Evolutionary conservation across 2,797 vertebrate species (phyloP).

Genomic region (Alfaro cultratus): DNA sequence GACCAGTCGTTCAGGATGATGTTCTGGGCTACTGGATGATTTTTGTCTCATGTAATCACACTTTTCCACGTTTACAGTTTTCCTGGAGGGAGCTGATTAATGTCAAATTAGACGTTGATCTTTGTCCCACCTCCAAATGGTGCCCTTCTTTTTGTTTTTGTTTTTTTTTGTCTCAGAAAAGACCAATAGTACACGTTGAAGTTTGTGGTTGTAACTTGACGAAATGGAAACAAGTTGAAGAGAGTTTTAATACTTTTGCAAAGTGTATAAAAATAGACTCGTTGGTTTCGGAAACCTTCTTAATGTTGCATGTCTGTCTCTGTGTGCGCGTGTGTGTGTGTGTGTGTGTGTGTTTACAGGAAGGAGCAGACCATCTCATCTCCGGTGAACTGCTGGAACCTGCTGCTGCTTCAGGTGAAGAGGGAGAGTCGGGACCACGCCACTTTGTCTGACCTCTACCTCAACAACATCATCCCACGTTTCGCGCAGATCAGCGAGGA

Average conservation of each 20-base stretch:
- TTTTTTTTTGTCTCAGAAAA: not conserved
- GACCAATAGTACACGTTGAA: not conserved
- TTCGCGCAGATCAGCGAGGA: slow-evolving; percentile 98
- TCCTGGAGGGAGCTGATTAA: not conserved
- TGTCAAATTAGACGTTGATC: not conserved
- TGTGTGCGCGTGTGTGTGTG: not conserved
- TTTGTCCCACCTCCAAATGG: not conserved
- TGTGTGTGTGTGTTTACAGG: slow-evolving; percentile 69
- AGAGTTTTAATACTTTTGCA: not conserved
- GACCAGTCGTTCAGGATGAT: not conserved
- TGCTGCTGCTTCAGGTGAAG: slow-evolving; percentile 95
- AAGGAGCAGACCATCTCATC: slow-evolving; percentile 95
- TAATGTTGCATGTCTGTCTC: not conserved
- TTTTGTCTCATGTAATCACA: not conserved
- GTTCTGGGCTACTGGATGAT: not conserved
- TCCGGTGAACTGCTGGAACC: slow-evolving; percentile 97
- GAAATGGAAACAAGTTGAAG: not conserved
- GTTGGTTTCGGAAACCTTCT: not conserved
- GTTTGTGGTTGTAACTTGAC: not conserved
- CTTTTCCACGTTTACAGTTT: not conserved
- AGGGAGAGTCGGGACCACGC: slow-evolving; percentile 97
- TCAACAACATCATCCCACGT: slow-evolving; percentile 98
- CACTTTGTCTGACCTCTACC: slow-evolving; percentile 98
- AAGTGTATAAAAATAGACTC: not conserved
- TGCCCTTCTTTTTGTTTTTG: not conserved